Evolutionary conservation across 2,888 invertebrate species (phyloP), one percentile per base, ranked within the genome.

Genomic region (Pandemis corylana): DNA sequence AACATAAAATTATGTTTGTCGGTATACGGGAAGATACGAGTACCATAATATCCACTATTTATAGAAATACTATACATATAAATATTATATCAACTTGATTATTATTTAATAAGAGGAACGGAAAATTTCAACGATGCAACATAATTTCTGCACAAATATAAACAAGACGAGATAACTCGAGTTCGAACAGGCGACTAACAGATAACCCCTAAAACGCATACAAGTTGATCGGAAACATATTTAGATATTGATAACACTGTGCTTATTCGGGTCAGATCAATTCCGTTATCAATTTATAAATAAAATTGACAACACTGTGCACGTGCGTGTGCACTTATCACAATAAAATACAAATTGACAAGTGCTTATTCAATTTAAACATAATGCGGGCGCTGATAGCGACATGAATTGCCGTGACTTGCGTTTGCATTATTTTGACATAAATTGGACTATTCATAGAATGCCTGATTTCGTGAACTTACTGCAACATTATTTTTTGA

Each of bases 241-340:
- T 28, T 44, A 44, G n/a, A 42, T 44, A 36, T 5, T 28, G 51
- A 70, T 70, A 49, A 59, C 2, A 59, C 28, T 59, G 12, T 59
- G 46, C 49, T 49, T 65, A 65, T 65, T 65, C 49, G 61, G 72
- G 72, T 72, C 72, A 72, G 71, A 72, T 42, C 61, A 72, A 70
- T 70, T 70, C 3, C 46, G 20, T 61, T 72, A 68, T 63, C 62
- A 15, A 36, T 28, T 36, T 56, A 53, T 66, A 42, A 53, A 44
- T 62, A 72, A 64, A 56, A 61, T 20, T 59, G 69, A 36, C 42
- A 13, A 72, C 63, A 63, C 56, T 13, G 42, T 56, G 13, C 68
- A 72, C 68, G 72, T 72, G 72, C 49, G 36, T 59, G 42, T n/a
- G 66, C 63, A 42, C 66, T 71, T 71, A 71, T 71, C 64, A 15